These are phyloP conservation scores for Temnothorax curvispinosus DNA, from an alignment of 1,140 invertebrate genomes.

Conservation along the genomic window DNA sequence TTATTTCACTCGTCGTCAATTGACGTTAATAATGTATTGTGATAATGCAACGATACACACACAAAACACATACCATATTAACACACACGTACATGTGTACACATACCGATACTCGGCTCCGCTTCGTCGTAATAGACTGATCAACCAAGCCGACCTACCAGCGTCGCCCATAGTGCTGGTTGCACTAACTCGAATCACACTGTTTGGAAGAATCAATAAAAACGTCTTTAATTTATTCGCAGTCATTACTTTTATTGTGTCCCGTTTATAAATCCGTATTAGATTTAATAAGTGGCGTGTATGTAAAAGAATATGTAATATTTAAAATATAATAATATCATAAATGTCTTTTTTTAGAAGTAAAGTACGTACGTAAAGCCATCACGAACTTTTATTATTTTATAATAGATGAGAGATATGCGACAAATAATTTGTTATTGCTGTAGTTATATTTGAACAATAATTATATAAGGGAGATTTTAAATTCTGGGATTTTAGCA, in stretches of 20 bases:
- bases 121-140: conserved; percentile 71
- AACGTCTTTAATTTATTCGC: conserved; percentile 70
- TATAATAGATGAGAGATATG: not conserved
- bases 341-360: not conserved
- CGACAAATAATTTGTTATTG: not conserved
- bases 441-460: not conserved
- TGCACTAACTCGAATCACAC: conserved; percentile 62
- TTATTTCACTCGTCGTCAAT: conserved; percentile 64
- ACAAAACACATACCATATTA: not conserved
- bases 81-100: not conserved
- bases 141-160: conserved; percentile 64
- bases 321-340: not conserved
- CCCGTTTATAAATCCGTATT: not conserved
- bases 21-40: conserved; percentile 67
- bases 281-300: not conserved
- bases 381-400: not conserved
- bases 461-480: not conserved
- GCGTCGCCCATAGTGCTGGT: conserved; percentile 59
- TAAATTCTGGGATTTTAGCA: not conserved
- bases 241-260: conserved; percentile 18
- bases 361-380: not conserved
- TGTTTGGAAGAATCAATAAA: conserved; percentile 71
- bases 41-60: conserved; percentile 67
- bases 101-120: conserved; percentile 53
- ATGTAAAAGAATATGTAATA: not conserved